Evolutionary conservation across 2,797 vertebrate genomes (phyloP), one percentile per base, ranked within the genome.

Genomic region (Pangasius sanitwongsei): DNA sequence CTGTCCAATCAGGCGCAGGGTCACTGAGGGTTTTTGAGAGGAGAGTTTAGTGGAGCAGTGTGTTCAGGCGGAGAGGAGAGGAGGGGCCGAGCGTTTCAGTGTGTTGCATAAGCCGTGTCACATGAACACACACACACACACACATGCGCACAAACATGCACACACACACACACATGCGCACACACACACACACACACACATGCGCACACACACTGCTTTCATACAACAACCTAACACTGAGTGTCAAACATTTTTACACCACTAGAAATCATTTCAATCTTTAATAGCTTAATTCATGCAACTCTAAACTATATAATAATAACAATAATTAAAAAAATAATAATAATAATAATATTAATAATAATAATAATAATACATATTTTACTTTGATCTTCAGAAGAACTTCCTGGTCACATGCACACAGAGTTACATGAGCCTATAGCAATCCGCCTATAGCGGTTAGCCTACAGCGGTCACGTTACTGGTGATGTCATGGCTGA

Each of bases 401-500:
- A 2, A 53, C 83, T 70, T 85, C 83, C 83, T 85, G 83, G 34
- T 75, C 85, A 86, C 69, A 53, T 74, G 59, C 18, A 57, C 57
- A 28, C 63, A 77, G 12, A 28, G 25, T 61, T n/a, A 44, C 57
- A 50, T 44, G 74, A 70, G n/a, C n/a, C 65, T 63, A 82, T 75
- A 82, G 85, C 48, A 72, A 59, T 85, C 48, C 41, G 41, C 48
- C 37, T 61, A 61, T 41, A 23, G 85, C 28, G 28, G 37, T 77
- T 44, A 63, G 57, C 15, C 37, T 48, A 48, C 93, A 94, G 94
- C 91, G 91, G 92, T 95, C 94, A 93, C 90, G 90, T 94, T 94
- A 92, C 94, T 92, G 93, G 86, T 93, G 94, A 93, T 78, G 92
- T 94, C 91, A 92, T 86, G 92, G 74, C 88, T 96, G 95, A 96